Evolutionary conservation across 2,797 vertebrate species (phyloP).

Genomic region (Muraenolepis orangiensis): DNA sequence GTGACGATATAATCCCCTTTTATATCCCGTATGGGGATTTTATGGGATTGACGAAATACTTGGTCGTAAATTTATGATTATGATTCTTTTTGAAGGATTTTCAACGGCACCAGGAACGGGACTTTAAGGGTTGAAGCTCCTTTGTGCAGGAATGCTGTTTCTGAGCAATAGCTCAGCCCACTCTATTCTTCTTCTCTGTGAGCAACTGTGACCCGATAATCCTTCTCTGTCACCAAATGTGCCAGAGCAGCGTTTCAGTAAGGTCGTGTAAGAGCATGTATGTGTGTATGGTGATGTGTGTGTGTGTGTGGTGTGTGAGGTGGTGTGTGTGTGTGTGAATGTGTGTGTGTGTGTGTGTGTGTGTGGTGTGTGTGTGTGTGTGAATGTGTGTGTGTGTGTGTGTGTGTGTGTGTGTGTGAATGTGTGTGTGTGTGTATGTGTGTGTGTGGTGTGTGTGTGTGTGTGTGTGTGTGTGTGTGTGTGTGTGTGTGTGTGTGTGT

Average conservation of each 20-base stretch:
- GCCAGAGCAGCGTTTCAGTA: constrained; percentile 47
- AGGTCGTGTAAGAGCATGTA: background rate
- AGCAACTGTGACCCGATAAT: constrained; percentile 58
- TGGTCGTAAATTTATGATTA: background rate
- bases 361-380: constrained; percentile 14
- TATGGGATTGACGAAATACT: background rate
- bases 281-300: background rate
- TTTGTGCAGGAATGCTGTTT: constrained; percentile 43
- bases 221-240: constrained; percentile 52
- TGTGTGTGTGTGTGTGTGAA: background rate
- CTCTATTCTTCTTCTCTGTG: constrained; percentile 33
- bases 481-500: constrained; percentile 16
- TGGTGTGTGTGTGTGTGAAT: constrained; percentile 4
- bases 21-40: background rate
- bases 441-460: constrained; percentile 10
- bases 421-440: constrained; percentile 17
- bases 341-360: constrained; percentile 18
- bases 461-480: background rate
- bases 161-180: constrained; percentile 31
- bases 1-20: background rate
- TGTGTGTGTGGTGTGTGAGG: background rate
- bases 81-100: background rate
- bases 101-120: background rate
- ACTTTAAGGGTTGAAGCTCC: constrained; percentile 28
- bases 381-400: background rate